phyloP scores from a whole-genome alignment of 2,113 vertebrate genomes.

The Tiliqua scincoides region DNA sequence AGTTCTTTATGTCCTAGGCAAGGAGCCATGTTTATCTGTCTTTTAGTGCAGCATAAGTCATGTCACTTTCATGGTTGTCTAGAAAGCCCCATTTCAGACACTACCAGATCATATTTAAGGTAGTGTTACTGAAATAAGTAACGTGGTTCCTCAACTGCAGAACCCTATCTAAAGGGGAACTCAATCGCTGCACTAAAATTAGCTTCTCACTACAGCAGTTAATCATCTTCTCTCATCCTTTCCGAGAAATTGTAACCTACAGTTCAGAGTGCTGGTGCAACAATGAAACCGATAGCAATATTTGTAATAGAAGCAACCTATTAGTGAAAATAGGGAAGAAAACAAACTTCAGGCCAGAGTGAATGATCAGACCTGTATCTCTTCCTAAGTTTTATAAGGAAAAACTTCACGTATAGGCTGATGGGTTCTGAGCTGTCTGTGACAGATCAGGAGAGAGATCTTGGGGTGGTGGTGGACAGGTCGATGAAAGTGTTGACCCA shows the following conservation, averaged over 20 bases:
- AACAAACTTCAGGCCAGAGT: background rate
- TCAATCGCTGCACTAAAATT: background rate
- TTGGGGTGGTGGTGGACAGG: too few relatives aligned
- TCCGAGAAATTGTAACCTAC: background rate
- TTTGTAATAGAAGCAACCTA: too few relatives aligned
- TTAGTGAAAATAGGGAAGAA: background rate
- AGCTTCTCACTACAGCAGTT: background rate
- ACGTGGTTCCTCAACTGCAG: background rate
- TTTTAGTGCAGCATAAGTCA: background rate
- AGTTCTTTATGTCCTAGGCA: background rate
- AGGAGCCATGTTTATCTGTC: background rate
- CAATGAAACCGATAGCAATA: background rate
- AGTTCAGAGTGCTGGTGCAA: background rate
- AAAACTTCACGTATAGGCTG: too few relatives aligned
- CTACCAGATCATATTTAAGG: too few relatives aligned
- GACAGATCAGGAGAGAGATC: too few relatives aligned
- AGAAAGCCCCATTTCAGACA: too few relatives aligned
- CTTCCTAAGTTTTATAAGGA: background rate
- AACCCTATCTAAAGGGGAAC: background rate
- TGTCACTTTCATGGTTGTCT: background rate
- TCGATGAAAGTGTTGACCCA: too few relatives aligned
- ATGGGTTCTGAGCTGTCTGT: too few relatives aligned
- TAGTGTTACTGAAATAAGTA: too few relatives aligned
- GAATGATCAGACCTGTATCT: background rate
- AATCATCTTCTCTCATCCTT: background rate